Percentiles rank a stretch among this genome's conserved stretches.
Evolutionary conservation across 1,140 invertebrate species (phyloP).

Genomic region (Oreohelix idahoensis): DNA sequence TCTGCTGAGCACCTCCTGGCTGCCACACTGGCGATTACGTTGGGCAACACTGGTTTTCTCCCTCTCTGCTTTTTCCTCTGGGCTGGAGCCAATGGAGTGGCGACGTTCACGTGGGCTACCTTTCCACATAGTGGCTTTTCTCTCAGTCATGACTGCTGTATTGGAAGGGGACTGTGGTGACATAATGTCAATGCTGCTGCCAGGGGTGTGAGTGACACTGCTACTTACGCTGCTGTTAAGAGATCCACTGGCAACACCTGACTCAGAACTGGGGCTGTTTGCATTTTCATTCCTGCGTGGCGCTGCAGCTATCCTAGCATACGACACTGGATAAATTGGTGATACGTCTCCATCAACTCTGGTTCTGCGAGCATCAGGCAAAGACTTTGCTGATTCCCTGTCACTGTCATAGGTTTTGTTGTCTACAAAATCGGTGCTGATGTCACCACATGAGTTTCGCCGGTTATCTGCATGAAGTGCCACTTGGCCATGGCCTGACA

Average conservation of each 20-base stretch:
- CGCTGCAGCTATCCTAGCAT: constrained; percentile 62
- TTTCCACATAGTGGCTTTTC: constrained; percentile 60
- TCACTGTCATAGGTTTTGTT: constrained; percentile 62
- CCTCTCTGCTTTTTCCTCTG: constrained; percentile 52
- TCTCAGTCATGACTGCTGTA: constrained; percentile 39
- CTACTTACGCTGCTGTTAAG: constrained; percentile 37
- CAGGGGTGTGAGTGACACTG: constrained; percentile 10
- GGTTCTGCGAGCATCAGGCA: constrained; percentile 56
- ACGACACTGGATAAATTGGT: constrained; percentile 56
- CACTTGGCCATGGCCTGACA: constrained; percentile 37
- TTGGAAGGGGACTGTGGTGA: constrained; percentile 20
- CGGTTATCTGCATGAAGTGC: constrained; percentile 49
- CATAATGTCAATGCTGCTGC: constrained; percentile 23
- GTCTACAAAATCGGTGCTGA: constrained; percentile 49
- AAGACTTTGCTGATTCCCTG: constrained; percentile 66
- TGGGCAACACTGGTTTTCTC: constrained; percentile 26
- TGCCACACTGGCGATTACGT: constrained; percentile 46
- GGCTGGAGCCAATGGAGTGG: constrained; percentile 67
- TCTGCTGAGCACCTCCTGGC: constrained; percentile 48
- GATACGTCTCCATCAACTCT: constrained; percentile 40
- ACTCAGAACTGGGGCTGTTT: constrained; percentile 39
- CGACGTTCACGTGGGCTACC: constrained; percentile 62
- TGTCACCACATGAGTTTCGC: constrained; percentile 63
- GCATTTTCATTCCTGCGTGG: constrained; percentile 31
- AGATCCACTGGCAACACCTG: constrained; percentile 35